Base-by-base conservation (phyloP, 1,140 invertebrate species). In the Zaprionus nigranus region DNA sequence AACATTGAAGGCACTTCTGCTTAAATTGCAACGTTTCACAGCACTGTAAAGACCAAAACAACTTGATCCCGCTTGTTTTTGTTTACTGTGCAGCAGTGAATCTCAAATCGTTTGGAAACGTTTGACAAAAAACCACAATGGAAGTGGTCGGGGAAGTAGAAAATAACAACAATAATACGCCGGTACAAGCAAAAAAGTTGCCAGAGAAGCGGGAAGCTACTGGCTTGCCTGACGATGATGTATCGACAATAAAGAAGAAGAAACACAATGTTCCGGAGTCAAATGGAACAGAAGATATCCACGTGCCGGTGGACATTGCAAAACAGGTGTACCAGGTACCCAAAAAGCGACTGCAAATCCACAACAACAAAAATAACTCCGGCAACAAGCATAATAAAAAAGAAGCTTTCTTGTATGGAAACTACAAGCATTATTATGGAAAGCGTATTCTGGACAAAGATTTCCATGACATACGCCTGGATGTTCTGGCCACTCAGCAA, bases 361-460 rank as follows among this genome's bases (percentile, higher is more conserved):
- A 57, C 0, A 68, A 69, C 1, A 53, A 49, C 5, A 1, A 36
- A 9, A 51, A 12, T 11, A 57, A 38, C 5, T 5, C 40, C 6
- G 2, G n/a, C n/a, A 58, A 60, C 43, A 75, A 62, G 26, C 34
- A 63, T 15, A 73, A 79, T 51, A 74, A 68, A 22, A 68, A 81
- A 59, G 59, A 71, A 3, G 62, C 74, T 6, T 93, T 88, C 17
- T 79, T 78, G 56, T 93, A 91, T 53, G 92, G 92, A 12, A 93
- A 93, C 30, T 93, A 93, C 51, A 87, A 77, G 6, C 75, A 90
- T 91, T 99, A 99, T 94, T 99, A 99, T 93, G 98, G 98, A 2
- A 99, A 99, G 93, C 94, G 98, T 56, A 99, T 98, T 93, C 30
- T 76, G 26, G 94, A 95, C 17, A 94, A 96, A 79, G 94, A 96